phyloP scores from a whole-genome alignment of 1,140 invertebrate genomes.

The Atta colombica region DNA sequence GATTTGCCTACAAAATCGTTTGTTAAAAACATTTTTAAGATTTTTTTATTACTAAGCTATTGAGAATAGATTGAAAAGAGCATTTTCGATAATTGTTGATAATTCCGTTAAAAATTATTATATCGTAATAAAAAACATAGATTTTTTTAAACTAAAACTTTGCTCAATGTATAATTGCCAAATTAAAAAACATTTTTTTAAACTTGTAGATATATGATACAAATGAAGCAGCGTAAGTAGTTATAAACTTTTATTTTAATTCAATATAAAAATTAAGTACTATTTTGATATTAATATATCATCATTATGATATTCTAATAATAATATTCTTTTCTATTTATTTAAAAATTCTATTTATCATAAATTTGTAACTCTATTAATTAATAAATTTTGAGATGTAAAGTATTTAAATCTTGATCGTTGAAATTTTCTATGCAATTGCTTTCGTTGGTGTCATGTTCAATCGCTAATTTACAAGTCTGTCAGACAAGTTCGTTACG shows the following conservation, averaged over 20 bases:
- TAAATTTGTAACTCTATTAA: neutral
- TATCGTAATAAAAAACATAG: too few relatives aligned
- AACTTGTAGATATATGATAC: too few relatives aligned
- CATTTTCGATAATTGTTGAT: too few relatives aligned
- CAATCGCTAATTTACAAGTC: constrained; percentile 2
- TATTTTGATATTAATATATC: neutral
- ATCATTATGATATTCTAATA: neutral
- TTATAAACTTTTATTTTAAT: too few relatives aligned
- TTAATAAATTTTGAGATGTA: neutral
- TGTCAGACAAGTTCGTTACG: constrained; percentile 28
- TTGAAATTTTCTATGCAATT: neutral
- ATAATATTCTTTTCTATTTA: neutral
- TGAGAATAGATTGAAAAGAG: too few relatives aligned
- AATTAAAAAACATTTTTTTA: too few relatives aligned
- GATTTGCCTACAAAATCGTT: neutral
- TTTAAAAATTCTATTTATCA: neutral
- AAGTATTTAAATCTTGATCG: neutral
- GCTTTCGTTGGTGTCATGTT: neutral
- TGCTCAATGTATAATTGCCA: too few relatives aligned
- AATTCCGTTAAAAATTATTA: too few relatives aligned
- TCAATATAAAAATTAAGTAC: neutral
- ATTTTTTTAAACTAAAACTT: too few relatives aligned
- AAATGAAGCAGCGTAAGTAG: too few relatives aligned
- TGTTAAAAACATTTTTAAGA: too few relatives aligned
- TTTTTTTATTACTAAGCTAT: too few relatives aligned